A percentile compares a stretch with the other conserved stretches of the same genome.
Conservation (phyloP, 2,888 invertebrate genomes). For the Drosophila tripunctata region DNA sequence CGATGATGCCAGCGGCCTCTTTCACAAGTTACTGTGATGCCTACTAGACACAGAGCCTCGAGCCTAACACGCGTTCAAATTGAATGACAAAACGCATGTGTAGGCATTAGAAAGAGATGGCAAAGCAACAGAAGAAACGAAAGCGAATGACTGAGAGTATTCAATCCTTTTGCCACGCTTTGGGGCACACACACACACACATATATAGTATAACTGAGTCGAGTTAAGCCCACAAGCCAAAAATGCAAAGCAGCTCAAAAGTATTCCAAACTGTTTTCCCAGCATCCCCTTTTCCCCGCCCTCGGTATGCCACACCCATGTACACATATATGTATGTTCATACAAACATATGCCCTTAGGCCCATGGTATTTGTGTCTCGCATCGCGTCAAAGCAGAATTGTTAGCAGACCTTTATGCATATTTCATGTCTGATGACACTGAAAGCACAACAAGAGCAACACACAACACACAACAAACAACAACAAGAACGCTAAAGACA, state of each 20-base stretch:
- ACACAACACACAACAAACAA: too few species aligned
- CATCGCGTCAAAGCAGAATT: constrained; percentile 46
- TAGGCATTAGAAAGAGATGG: constrained; percentile 33
- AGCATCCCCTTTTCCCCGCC: constrained; percentile 6
- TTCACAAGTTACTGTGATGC: constrained; percentile 12
- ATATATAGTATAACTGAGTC: constrained; percentile 10
- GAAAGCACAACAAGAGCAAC: constrained; percentile 11
- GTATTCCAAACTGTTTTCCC: constrained; percentile 70
- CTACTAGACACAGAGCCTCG: constrained; percentile 19
- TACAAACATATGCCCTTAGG: constrained; percentile 40
- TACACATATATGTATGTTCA: constrained; percentile 21
- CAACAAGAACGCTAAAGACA: not conserved
- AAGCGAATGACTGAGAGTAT: constrained; percentile 10
- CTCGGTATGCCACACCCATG: constrained; percentile 31
- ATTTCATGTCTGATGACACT: constrained; percentile 66
- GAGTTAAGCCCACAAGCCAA: constrained; percentile 67
- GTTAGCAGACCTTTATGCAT: constrained; percentile 69
- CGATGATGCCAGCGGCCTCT: constrained; percentile 41
- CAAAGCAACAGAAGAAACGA: not conserved
- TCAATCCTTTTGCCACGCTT: constrained; percentile 45
- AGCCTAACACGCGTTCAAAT: constrained; percentile 57
- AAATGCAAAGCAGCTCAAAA: constrained; percentile 78
- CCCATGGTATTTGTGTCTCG: constrained; percentile 24
- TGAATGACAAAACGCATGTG: constrained; percentile 76
- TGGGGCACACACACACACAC: constrained; percentile 9